Conservation (phyloP, 1,140 invertebrate genomes). For the Drosophila teissieri region DNA sequence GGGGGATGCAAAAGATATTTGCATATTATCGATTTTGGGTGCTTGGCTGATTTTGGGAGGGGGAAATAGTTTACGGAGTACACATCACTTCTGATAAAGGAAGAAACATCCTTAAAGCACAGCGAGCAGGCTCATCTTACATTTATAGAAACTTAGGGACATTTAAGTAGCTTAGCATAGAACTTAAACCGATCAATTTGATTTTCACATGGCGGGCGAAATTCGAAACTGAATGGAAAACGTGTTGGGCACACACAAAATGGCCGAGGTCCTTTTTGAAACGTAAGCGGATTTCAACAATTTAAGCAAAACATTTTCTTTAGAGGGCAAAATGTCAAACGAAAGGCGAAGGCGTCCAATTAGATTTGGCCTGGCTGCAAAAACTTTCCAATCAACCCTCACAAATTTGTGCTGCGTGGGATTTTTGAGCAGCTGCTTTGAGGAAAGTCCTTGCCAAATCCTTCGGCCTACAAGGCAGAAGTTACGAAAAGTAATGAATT, state of each 20-base stretch:
- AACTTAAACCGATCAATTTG: conserved; percentile 62
- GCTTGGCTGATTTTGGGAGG: conserved; percentile 1
- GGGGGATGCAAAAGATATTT: conserved; percentile 58
- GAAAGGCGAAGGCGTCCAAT: conserved; percentile 60
- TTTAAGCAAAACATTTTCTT: conserved; percentile 72
- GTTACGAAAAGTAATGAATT: conserved; percentile 76
- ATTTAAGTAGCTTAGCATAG: conserved; percentile 65
- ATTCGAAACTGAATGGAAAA: conserved; percentile 33
- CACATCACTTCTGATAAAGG: conserved; percentile 25
- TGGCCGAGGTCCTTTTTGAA: conserved; percentile 33
- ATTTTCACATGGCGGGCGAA: conserved; percentile 47
- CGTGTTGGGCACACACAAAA: conserved; percentile 35
- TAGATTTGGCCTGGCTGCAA: conserved; percentile 52
- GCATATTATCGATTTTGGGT: conserved; percentile 75
- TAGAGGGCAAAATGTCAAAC: conserved; percentile 75
- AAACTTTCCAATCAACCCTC: conserved; percentile 45
- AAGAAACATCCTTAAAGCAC: conserved; percentile 14
- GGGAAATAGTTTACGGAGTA: conserved; percentile 25
- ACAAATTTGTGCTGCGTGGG: conserved; percentile 52
- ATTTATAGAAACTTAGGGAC: conserved; percentile 51
- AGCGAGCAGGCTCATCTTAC: conserved; percentile 30
- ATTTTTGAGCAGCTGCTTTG: conserved; percentile 68
- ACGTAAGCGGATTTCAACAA: conserved; percentile 73
- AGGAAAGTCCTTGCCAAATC: conserved; percentile 2
- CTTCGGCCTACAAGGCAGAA: conserved; percentile 35